phyloP scores from a whole-genome alignment of 2,888 invertebrate species.

The Volucella bombylans region DNA sequence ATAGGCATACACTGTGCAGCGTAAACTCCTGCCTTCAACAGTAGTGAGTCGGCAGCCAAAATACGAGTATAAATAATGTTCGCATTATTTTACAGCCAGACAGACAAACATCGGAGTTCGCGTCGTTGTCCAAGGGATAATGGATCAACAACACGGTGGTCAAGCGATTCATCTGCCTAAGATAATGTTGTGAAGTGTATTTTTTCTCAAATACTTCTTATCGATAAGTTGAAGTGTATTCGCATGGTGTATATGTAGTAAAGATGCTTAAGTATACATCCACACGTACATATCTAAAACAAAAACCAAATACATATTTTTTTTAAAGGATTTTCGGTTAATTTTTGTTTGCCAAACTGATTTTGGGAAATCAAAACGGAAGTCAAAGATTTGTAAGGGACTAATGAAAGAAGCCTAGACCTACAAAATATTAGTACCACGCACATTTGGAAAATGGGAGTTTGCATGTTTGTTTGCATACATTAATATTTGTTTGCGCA shows the following conservation, averaged over 20 bases:
- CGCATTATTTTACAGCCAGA: slow-evolving; percentile 67
- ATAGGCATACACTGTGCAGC: slow-evolving; percentile 53
- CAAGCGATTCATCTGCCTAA: slow-evolving; percentile 62
- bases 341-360: slow-evolving; percentile 55
- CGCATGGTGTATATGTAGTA: not conserved
- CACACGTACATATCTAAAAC: slow-evolving; percentile 9
- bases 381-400: slow-evolving; percentile 64
- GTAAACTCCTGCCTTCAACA: slow-evolving; percentile 46
- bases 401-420: slow-evolving; percentile 49
- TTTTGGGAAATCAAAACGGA: slow-evolving; percentile 54
- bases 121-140: slow-evolving; percentile 64
- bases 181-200: slow-evolving; percentile 59
- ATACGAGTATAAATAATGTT: slow-evolving; percentile 59
- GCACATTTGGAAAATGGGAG: slow-evolving; percentile 33
- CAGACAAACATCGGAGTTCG: slow-evolving; percentile 56
- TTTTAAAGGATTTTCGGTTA: slow-evolving; percentile 5
- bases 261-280: not conserved
- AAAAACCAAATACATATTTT: slow-evolving; percentile 15
- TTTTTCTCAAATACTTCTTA: slow-evolving; percentile 54
- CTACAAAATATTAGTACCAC: slow-evolving; percentile 44
- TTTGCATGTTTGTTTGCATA: slow-evolving; percentile 55
- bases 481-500: slow-evolving; percentile 47
- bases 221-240: slow-evolving; percentile 41
- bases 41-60: slow-evolving; percentile 61
- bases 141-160: slow-evolving; percentile 71